These are phyloP conservation scores for Pelecanoides urinatrix DNA, from an alignment of 2,113 vertebrate genomes.

Conservation along the genomic window DNA sequence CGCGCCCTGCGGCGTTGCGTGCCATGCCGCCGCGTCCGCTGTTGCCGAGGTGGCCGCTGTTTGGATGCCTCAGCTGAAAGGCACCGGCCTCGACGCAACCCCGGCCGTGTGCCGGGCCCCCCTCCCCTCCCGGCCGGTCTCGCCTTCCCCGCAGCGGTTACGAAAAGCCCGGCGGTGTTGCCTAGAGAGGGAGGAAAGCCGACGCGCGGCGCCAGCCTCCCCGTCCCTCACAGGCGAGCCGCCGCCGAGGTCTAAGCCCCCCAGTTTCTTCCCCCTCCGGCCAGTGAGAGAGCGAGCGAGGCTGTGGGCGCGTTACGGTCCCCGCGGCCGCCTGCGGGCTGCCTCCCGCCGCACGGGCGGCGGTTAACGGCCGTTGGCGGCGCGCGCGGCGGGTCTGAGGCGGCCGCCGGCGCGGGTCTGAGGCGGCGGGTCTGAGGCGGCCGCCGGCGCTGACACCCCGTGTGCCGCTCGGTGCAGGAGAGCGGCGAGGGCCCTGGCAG, in stretches of 20 bases:
- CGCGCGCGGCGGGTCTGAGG: neutral
- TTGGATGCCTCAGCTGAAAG: neutral
- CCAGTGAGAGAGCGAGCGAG: neutral
- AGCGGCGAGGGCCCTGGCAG: neutral
- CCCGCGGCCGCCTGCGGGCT: neutral
- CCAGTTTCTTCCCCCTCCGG: neutral
- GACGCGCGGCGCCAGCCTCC: neutral
- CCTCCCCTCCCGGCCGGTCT: neutral
- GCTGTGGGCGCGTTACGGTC: neutral
- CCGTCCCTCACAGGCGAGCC: neutral
- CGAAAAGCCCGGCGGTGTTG: neutral
- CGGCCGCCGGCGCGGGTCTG: neutral
- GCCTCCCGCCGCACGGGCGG: neutral
- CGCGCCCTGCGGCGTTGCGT: neutral
- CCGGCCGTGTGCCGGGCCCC: neutral
- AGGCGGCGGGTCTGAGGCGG: too few relatives aligned
- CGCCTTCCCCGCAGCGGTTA: neutral
- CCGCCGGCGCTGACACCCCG: neutral
- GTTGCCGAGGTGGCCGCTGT: slow-evolving; percentile 13
- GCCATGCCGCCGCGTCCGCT: neutral
- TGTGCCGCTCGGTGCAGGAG: neutral
- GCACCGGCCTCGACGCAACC: neutral
- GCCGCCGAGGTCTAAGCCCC: neutral
- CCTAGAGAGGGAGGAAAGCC: neutral
- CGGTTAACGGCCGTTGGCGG: neutral